phyloP scores from a whole-genome alignment of 1,140 invertebrate genomes.

The Rhagoletis zephyria region DNA sequence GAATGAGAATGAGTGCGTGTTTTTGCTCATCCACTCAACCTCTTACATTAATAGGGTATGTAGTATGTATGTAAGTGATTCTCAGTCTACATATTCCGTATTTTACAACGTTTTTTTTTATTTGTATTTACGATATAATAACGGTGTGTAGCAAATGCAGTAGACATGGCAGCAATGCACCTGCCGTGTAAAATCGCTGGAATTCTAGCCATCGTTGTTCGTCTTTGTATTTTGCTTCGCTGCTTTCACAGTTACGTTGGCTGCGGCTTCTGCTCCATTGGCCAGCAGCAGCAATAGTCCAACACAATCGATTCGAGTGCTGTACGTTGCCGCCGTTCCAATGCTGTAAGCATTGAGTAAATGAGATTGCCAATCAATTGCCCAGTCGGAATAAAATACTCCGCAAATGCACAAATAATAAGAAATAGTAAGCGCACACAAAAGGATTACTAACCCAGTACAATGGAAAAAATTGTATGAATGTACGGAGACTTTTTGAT shows the following conservation, averaged over 20 bases:
- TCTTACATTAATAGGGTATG: too few species aligned
- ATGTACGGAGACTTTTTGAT: not conserved
- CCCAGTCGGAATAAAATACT: conserved; percentile 33
- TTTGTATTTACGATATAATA: not conserved
- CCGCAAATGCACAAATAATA: conserved; percentile 31
- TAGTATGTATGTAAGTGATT: too few species aligned
- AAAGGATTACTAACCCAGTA: conserved; percentile 34
- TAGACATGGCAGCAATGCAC: not conserved
- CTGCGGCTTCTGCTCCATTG: conserved; percentile 38
- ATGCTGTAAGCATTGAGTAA: conserved; percentile 30
- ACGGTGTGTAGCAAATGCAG: not conserved
- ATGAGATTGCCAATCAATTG: conserved; percentile 49
- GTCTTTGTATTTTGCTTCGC: not conserved
- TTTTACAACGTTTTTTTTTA: not conserved
- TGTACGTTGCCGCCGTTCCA: not conserved
- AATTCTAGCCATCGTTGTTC: not conserved
- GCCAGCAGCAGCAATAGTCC: not conserved
- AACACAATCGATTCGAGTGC: conserved; percentile 3
- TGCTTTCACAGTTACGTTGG: not conserved
- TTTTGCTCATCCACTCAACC: too few species aligned
- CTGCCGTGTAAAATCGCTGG: conserved; percentile 12
- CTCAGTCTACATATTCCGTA: too few species aligned
- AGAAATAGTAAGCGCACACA: not conserved
- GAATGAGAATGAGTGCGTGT: too few species aligned
- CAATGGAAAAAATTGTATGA: conserved; percentile 32